Percentiles rank a stretch among this genome's conserved stretches.
Conservation (phyloP, 2,888 invertebrate species). For the Apotomis capreana region DNA sequence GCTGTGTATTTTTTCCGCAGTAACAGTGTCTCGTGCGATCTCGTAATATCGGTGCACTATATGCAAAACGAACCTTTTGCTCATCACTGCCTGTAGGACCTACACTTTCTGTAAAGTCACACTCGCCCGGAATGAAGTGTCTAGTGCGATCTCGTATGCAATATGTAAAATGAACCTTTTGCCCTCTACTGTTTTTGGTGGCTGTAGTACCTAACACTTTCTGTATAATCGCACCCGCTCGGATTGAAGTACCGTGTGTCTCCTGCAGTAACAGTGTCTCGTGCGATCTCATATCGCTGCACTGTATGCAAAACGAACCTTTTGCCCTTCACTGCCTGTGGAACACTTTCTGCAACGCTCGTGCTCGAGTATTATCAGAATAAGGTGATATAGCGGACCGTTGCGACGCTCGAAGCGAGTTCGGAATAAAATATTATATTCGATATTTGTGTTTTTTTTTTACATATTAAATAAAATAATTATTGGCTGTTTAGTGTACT, state of each 20-base stretch:
- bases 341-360: conserved; percentile 24
- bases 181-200: background rate
- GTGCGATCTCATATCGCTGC: conserved; percentile 30
- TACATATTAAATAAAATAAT: too few relatives aligned
- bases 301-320: conserved; percentile 37
- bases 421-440: background rate
- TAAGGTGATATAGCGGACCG: background rate
- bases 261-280: conserved; percentile 16
- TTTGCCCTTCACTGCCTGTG: conserved; percentile 25
- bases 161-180: conserved; percentile 36
- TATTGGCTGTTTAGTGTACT: too few relatives aligned
- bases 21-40: conserved; percentile 22
- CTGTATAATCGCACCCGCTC: background rate
- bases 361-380: background rate
- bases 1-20: conserved; percentile 18
- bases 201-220: too few relatives aligned
- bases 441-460: background rate
- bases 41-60: conserved; percentile 35
- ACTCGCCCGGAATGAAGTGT: background rate
- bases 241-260: conserved; percentile 11
- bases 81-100: background rate
- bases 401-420: background rate
- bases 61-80: conserved; percentile 35
- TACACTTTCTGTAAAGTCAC: background rate
- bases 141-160: conserved; percentile 28